Percentiles rank a stretch among this genome's conserved stretches.
Evolutionary conservation across 2,888 invertebrate genomes (phyloP).

Genomic region (Epiperipatus broadwayi): DNA sequence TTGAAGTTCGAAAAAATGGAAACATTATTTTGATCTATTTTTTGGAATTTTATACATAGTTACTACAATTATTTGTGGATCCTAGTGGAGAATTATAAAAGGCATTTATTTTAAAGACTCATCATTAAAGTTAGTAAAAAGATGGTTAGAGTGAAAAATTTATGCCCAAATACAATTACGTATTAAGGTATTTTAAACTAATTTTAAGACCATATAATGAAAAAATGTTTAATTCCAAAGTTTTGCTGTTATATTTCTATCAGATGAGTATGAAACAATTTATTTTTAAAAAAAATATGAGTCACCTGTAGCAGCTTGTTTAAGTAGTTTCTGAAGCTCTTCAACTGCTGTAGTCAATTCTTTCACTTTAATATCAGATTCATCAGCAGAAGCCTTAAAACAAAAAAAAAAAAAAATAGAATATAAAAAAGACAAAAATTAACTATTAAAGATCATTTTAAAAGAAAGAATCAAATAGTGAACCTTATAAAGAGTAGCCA

Average conservation of each 20-base stretch:
- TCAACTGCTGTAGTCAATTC: slow-evolving; percentile 55
- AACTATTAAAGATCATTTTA: not conserved
- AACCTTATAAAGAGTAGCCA: slow-evolving; percentile 57
- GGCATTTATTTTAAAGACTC: no score
- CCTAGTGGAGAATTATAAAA: no score
- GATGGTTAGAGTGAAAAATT: no score
- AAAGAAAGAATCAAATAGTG: slow-evolving; percentile 20
- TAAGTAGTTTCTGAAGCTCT: slow-evolving; percentile 48
- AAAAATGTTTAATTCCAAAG: no score
- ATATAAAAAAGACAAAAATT: slow-evolving; percentile 13
- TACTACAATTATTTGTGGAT: no score
- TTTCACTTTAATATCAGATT: slow-evolving; percentile 52
- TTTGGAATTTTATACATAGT: no score
- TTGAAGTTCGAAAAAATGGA: no score
- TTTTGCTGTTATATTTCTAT: not conserved
- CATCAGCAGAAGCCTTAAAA: slow-evolving; percentile 42
- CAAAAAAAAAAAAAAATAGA: slow-evolving; percentile 13
- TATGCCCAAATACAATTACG: no score
- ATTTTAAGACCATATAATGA: no score
- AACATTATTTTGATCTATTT: no score
- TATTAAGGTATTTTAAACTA: no score
- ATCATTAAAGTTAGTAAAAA: no score
- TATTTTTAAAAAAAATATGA: slow-evolving; percentile 18
- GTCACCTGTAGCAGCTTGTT: slow-evolving; percentile 56
- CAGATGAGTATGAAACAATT: not conserved